Base-by-base conservation (phyloP, 2,797 vertebrate genomes). In the Fringilla coelebs region DNA sequence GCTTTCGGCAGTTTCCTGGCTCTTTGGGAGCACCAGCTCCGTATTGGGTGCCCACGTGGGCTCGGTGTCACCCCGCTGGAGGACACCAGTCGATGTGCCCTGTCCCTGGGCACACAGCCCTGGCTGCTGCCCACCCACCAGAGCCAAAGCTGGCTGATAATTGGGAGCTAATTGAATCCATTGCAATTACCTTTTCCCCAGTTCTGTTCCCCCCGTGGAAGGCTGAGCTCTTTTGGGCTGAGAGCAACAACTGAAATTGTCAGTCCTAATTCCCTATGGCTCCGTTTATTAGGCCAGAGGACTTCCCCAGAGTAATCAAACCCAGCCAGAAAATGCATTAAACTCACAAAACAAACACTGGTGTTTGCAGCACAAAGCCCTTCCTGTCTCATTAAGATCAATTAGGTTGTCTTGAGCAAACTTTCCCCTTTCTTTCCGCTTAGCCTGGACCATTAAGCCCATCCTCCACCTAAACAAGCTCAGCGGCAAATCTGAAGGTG, bases 221-320 rank as follows among this genome's bases (percentile, higher is more conserved):
- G 46, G n/a, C 74, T 76, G 83, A 25, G 52, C 60, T 82, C 54
- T 38, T 93, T 88, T 1, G 29, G 79, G 66, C 74, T 60, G 83
- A 91, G 80, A 93, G 93, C 90, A 94, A 90, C 75, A 85, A 70
- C 91, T 81, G 88, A 82, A 94, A 91, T 94, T 65, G 81, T 76
- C 90, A 63, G 63, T 55, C 62, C 67, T 70, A 91, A 93, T 94
- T 96, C 96, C 88, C 94, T 52, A 17, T 79, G 92, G 95, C 90
- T 94, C 71, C 67, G 34, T 93, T 96, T 86, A 93, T 96, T 90
- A 94, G 95, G 83, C 91, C 90, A 82, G 80, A 95, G 88, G 91
- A 85, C 88, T 95, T 96, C 95, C 95, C 95, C 83, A 87, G 92
- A 90, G 96, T 90, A 96, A 96, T 96, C 96, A 91, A 95, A 88